Evolutionary conservation across 2,113 vertebrate species (phyloP).

Genomic region (Amphiprion percula): DNA sequence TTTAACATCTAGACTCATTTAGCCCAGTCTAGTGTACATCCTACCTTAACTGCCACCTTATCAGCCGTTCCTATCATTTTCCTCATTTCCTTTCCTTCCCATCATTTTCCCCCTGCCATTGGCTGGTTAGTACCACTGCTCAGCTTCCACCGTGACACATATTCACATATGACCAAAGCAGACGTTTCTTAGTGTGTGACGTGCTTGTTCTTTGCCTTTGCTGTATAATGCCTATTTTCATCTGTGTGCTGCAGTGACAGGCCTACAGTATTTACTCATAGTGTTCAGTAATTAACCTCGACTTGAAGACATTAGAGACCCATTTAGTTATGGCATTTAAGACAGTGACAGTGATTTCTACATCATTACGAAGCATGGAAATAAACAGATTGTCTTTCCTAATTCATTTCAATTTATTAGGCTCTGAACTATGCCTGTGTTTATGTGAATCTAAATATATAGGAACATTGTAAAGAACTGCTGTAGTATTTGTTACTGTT

Average conservation of each 20-base stretch:
- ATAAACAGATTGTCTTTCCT: slow-evolving; percentile 19
- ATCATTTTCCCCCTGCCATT: slow-evolving; percentile 20
- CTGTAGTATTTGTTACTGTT: too few relatives aligned
- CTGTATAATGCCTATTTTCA: slow-evolving; percentile 16
- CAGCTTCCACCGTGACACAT: slow-evolving; percentile 1
- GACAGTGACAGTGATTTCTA: slow-evolving; percentile 13
- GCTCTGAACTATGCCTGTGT: not conserved
- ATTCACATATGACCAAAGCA: slow-evolving; percentile 10
- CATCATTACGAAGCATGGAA: slow-evolving; percentile 4
- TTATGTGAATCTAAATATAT: not conserved
- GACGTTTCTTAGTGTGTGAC: slow-evolving; percentile 19
- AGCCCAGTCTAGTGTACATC: slow-evolving; percentile 55
- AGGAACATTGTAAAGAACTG: not conserved
- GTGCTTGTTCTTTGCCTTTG: slow-evolving; percentile 13
- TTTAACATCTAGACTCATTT: slow-evolving; percentile 56
- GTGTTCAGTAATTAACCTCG: slow-evolving; percentile 29
- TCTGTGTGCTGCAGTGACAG: not conserved
- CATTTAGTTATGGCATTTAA: slow-evolving; percentile 27
- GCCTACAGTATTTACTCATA: slow-evolving; percentile 19
- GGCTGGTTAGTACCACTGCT: slow-evolving; percentile 9
- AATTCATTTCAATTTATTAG: slow-evolving; percentile 4
- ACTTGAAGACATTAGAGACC: slow-evolving; percentile 30
- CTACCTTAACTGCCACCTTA: slow-evolving; percentile 61
- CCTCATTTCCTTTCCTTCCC: slow-evolving; percentile 55
- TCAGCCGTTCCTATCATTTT: slow-evolving; percentile 41